Conservation (phyloP, 2,113 vertebrate genomes). For the Aviceda subcristata region DNA sequence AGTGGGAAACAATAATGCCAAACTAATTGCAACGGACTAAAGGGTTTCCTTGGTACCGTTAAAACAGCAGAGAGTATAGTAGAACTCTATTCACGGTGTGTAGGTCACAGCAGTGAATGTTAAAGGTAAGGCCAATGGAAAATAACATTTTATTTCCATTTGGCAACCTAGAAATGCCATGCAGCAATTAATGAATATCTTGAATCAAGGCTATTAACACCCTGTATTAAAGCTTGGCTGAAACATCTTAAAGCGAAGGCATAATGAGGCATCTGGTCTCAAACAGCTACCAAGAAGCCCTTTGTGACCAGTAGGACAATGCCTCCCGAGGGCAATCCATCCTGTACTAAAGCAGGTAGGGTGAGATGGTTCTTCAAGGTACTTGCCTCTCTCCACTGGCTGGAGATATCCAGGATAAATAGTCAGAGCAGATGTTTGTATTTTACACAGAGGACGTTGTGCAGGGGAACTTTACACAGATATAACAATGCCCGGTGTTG, state of each 20-base stretch:
- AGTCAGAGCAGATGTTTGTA: background rate
- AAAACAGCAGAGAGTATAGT: background rate
- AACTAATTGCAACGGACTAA: background rate
- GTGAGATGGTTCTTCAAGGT: background rate
- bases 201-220: background rate
- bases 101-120: background rate
- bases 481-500: background rate
- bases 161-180: background rate
- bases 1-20: background rate
- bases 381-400: background rate
- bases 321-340: rapidly evolving
- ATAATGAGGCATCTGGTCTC: background rate
- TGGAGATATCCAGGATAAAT: background rate
- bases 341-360: background rate
- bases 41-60: rapidly evolving
- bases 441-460: background rate
- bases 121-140: background rate
- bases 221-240: background rate
- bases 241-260: background rate
- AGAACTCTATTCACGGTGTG: background rate
- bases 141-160: background rate
- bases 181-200: background rate
- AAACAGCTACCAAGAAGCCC: background rate
- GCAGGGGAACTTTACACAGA: background rate
- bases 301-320: background rate